Conservation (phyloP, 2,888 invertebrate species). For the Germaria angustata region DNA sequence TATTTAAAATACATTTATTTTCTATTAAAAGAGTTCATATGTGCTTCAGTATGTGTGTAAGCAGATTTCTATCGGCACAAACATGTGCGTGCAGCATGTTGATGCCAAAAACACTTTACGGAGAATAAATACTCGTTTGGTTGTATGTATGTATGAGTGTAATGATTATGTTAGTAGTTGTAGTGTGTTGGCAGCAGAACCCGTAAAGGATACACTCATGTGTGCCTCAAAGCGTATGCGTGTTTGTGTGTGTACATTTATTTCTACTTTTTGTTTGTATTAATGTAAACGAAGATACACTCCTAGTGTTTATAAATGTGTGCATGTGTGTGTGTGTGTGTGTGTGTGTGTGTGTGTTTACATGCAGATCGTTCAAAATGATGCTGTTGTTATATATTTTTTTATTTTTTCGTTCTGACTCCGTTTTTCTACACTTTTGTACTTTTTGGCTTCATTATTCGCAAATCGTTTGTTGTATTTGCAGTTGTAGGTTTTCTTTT, state of each 20-base stretch:
- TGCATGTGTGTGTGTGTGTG: background rate
- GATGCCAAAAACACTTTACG: too few relatives aligned
- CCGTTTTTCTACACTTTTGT: constrained; percentile 46
- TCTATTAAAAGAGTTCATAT: too few relatives aligned
- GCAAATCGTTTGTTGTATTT: constrained; percentile 71
- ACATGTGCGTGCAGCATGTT: background rate
- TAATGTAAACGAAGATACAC: background rate
- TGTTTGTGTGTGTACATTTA: constrained; percentile 1
- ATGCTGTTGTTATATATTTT: too few relatives aligned
- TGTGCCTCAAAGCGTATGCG: background rate
- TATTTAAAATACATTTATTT: too few relatives aligned
- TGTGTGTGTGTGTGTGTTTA: background rate
- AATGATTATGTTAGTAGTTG: too few relatives aligned
- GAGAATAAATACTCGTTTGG: background rate
- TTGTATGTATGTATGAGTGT: background rate
- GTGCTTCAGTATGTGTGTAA: too few relatives aligned
- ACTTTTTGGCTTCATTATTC: constrained; percentile 73
- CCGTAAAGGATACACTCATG: background rate
- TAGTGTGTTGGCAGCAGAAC: background rate
- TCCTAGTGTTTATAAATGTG: background rate
- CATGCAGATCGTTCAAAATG: too few relatives aligned
- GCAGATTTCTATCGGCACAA: too few relatives aligned
- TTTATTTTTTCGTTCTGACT: constrained; percentile 54
- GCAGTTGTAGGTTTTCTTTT: constrained; percentile 26
- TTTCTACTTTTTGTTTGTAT: constrained; percentile 55